These are phyloP conservation scores for Aleiodes testaceus DNA, from an alignment of 2,888 invertebrate genomes.

Conservation along the genomic window DNA sequence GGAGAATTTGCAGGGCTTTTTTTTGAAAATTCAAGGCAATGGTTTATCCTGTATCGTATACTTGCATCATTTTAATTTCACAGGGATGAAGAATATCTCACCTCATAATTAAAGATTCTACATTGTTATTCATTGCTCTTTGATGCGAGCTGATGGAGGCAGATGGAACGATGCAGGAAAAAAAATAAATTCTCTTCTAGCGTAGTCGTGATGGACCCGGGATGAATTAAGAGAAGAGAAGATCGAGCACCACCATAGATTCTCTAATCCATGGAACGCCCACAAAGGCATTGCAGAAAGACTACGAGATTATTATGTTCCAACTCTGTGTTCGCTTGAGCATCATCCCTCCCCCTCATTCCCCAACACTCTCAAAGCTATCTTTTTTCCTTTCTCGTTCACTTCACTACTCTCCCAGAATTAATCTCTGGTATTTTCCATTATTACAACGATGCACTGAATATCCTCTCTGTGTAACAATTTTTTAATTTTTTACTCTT, in stretches of 20 bases:
- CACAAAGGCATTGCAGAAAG: conserved; percentile 28
- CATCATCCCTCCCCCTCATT: not conserved
- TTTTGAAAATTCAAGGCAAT: too few species aligned
- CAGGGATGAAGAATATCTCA: too few species aligned
- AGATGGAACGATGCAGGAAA: conserved; percentile 1
- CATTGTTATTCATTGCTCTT: too few species aligned
- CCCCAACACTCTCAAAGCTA: conserved; percentile 18
- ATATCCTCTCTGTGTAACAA: not conserved
- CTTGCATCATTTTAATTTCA: too few species aligned
- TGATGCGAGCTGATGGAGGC: not conserved
- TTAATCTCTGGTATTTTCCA: conserved; percentile 23
- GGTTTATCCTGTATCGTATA: too few species aligned
- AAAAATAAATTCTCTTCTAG: not conserved
- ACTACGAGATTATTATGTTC: conserved; percentile 32
- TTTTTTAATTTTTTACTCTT: not conserved
- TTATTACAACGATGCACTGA: conserved; percentile 12
- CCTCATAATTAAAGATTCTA: too few species aligned
- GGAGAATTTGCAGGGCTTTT: too few species aligned
- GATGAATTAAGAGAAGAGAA: conserved; percentile 21
- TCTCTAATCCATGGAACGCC: not conserved
- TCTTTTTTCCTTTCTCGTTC: not conserved
- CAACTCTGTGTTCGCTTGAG: conserved; percentile 24
- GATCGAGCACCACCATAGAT: conserved; percentile 19
- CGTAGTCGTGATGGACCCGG: not conserved
- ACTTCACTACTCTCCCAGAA: conserved; percentile 9